Base-by-base conservation (phyloP, 2,113 vertebrate species). In the Phrynosoma blainvillii region DNA sequence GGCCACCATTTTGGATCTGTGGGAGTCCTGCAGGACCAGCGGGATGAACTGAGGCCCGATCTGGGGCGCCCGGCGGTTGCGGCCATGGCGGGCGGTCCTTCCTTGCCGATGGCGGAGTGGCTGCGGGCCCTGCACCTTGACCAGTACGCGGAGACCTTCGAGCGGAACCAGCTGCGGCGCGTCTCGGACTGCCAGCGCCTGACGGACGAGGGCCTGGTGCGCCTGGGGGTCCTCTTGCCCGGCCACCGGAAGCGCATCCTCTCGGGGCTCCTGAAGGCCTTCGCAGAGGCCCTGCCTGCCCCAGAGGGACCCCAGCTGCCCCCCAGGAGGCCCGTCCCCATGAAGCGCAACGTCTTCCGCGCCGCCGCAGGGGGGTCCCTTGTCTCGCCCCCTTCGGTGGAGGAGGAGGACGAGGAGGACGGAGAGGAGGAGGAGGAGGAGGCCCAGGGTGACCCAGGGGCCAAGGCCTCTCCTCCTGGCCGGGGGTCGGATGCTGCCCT, bases 181-280 rank as follows among this genome's bases (percentile, higher is more conserved):
- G 90, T 98, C 23, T 84, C 89, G 4, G 97, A 98, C 9, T 98
- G 98, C 93, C 96, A 90, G 70, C 91, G 85, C 54, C 95, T 99
- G 88, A 97, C 95, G 0, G 92, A 96, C 0, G 94, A 96, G 36
- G 93, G 87, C 5, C 95, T 99, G 52, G 92, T 97, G 84, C 92
- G 1, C 52, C 97, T 98, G 40, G 98, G 98, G 0, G 94, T 99
- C 87, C 82, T 92, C 1, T 96, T 98, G 81, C 98, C 98, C 0
- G 98, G 98, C 2, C 98, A 99, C 88, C 98, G 96, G 86, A 97
- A 97, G 80, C 98, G 98, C 70, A 97, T 99, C 85, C 94, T 99
- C 40, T 95, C 97, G 1, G 98, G 97, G 5, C 88, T 99, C 56
- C 96, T 93, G 40, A 98, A 98, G 76, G 94, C 97, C 10, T 95